Percentiles rank a stretch among this genome's conserved stretches.
Conservation (phyloP, 2,888 invertebrate species). For the Apodemia hepburni region DNA sequence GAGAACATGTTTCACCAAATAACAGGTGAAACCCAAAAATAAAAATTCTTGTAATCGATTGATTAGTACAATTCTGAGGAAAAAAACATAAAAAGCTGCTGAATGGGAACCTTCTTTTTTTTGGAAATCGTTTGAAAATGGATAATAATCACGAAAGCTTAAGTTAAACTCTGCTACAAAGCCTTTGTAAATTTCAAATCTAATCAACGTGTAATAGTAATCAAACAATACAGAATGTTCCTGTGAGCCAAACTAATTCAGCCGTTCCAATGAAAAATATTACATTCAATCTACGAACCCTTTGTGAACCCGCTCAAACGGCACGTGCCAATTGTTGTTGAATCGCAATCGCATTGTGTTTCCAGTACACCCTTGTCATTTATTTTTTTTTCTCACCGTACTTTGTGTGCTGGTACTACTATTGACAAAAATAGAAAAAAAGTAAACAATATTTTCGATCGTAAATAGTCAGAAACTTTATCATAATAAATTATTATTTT, state of each 20-base stretch:
- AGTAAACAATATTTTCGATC: too few species aligned
- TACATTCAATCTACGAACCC: constrained; percentile 6
- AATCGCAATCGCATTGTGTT: neutral
- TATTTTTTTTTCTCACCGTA: neutral
- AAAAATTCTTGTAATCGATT: too few species aligned
- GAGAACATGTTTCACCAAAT: too few species aligned
- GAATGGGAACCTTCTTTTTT: too few species aligned
- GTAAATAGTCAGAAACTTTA: too few species aligned
- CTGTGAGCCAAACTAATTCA: neutral
- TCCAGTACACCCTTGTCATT: constrained; percentile 3
- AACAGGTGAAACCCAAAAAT: too few species aligned
- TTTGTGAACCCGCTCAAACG: constrained; percentile 1
- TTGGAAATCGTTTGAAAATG: too few species aligned
- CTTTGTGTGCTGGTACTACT: neutral
- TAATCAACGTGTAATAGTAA: constrained; percentile 25
- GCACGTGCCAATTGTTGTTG: constrained; percentile 1
- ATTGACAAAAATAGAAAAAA: neutral
- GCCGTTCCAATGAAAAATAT: neutral
- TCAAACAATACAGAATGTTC: constrained; percentile 27
- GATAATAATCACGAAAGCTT: too few species aligned
- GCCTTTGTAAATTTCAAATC: neutral
- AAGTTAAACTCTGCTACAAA: neutral
- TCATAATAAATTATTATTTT: too few species aligned
- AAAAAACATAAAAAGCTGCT: too few species aligned
- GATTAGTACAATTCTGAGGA: too few species aligned